Conservation (phyloP, 1,140 invertebrate species). For the Polypedilum vanderplanki region DNA sequence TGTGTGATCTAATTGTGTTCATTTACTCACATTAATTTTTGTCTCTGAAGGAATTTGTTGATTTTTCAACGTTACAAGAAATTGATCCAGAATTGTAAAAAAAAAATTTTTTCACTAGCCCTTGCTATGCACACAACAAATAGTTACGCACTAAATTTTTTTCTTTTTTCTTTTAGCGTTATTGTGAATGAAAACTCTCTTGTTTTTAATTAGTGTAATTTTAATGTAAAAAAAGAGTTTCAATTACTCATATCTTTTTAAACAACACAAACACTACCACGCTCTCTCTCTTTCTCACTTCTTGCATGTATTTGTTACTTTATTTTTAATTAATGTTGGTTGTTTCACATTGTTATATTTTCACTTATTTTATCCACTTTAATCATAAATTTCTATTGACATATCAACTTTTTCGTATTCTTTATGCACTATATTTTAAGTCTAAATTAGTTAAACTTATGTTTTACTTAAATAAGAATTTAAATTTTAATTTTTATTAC, state of each 20-base stretch:
- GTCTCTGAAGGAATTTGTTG: neutral
- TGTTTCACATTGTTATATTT: conserved; percentile 13
- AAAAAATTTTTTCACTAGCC: neutral
- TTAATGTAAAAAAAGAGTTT: neutral
- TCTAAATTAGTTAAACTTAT: neutral
- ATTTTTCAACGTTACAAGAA: neutral
- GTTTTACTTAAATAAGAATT: neutral
- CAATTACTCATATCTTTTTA: conserved; percentile 7
- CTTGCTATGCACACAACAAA: neutral
- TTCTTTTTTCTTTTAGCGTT: neutral
- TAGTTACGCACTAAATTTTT: neutral
- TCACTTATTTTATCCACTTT: neutral
- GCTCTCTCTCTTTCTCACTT: neutral
- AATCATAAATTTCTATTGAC: neutral
- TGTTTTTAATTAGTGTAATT: neutral
- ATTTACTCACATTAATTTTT: neutral
- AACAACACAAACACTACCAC: neutral
- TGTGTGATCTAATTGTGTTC: too few species aligned
- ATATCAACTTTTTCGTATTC: neutral
- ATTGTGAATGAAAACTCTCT: neutral
- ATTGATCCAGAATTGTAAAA: conserved; percentile 20
- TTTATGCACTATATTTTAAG: neutral
- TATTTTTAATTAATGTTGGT: conserved; percentile 15
- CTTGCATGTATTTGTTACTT: conserved; percentile 1
- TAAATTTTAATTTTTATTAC: conserved; percentile 20